Evolutionary conservation across 2,888 invertebrate genomes (phyloP).

Genomic region (Mayetiola destructor): DNA sequence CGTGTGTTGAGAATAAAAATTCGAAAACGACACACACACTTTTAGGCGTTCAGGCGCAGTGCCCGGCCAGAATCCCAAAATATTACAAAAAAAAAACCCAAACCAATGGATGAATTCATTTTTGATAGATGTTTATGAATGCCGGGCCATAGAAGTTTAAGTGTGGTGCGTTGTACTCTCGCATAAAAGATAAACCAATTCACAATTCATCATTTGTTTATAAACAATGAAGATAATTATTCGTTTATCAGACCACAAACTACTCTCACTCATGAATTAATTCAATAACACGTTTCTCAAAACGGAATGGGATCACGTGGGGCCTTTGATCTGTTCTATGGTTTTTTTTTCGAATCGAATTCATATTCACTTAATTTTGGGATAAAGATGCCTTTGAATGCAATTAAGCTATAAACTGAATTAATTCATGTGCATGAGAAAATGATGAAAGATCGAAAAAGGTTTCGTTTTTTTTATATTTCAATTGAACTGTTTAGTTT

Average conservation of each 20-base stretch:
- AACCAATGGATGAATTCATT: no score
- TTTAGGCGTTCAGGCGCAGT: no score
- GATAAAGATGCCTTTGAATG: neutral
- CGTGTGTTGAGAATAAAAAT: neutral
- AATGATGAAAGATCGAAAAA: neutral
- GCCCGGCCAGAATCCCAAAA: no score
- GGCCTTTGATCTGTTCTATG: neutral
- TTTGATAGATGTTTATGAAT: no score
- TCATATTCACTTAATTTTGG: neutral
- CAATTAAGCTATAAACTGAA: neutral
- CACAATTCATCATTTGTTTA: neutral
- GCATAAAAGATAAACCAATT: constrained; percentile 3
- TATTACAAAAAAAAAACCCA: no score
- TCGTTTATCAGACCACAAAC: neutral
- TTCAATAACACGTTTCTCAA: neutral
- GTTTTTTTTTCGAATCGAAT: no score
- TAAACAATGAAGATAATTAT: neutral
- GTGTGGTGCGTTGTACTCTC: neutral
- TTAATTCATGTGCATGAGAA: neutral
- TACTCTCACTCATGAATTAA: no score
- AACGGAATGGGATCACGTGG: neutral
- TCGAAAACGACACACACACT: neutral
- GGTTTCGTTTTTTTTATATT: neutral
- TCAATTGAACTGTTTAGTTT: neutral
- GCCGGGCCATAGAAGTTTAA: no score